These are phyloP conservation scores for Oligia latruncula DNA, from an alignment of 2,888 invertebrate species.

Conservation along the genomic window DNA sequence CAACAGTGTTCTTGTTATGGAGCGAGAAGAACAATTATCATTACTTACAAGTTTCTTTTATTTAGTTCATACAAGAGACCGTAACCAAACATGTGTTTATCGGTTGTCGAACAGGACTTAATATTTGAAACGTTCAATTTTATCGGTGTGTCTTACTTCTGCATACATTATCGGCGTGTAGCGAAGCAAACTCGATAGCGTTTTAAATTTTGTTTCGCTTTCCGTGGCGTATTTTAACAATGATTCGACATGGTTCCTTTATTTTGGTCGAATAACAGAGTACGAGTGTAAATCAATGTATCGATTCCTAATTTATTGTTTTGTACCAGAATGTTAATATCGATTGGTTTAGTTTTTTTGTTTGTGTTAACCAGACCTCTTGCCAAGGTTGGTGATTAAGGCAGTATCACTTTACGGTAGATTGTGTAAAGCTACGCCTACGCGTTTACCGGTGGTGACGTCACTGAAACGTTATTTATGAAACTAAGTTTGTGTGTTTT, in stretches of 20 bases:
- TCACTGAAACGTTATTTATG: not conserved
- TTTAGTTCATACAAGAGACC: slow-evolving; percentile 61
- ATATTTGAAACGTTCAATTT: slow-evolving; percentile 64
- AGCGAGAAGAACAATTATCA: slow-evolving; percentile 58
- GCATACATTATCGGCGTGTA: slow-evolving; percentile 53
- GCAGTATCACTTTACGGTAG: not conserved
- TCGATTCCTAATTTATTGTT: slow-evolving; percentile 52
- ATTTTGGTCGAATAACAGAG: slow-evolving; percentile 45
- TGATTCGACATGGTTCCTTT: slow-evolving; percentile 42
- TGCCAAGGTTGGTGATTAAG: not conserved
- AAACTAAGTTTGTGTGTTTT: not conserved
- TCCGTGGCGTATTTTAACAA: slow-evolving; percentile 57
- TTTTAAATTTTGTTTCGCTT: slow-evolving; percentile 61
- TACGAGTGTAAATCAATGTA: slow-evolving; percentile 51
- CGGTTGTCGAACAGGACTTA: slow-evolving; percentile 68
- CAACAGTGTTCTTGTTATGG: slow-evolving; percentile 50
- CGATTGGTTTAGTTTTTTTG: slow-evolving; percentile 15
- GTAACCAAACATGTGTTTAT: slow-evolving; percentile 70
- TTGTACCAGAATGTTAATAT: slow-evolving; percentile 3
- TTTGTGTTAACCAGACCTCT: not conserved
- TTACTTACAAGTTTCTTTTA: slow-evolving; percentile 67
- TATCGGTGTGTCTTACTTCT: slow-evolving; percentile 51
- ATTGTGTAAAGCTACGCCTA: not conserved
- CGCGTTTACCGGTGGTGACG: not conserved
- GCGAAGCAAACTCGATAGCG: slow-evolving; percentile 54